phyloP scores from a whole-genome alignment of 2,888 invertebrate species.

The Elysia crispata region DNA sequence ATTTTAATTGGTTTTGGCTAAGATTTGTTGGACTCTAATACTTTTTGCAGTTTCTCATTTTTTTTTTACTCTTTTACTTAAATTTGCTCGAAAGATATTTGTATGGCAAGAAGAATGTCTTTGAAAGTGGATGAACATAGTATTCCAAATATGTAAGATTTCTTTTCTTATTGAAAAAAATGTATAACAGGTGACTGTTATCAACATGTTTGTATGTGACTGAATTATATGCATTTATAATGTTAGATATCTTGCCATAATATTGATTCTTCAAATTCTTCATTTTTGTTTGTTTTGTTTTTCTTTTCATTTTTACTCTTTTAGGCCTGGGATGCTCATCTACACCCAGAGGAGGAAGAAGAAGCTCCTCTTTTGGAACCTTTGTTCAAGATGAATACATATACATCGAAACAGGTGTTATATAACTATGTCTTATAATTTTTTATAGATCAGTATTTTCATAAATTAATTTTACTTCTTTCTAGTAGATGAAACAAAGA shows the following conservation, averaged over 20 bases:
- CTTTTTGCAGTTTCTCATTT: not conserved
- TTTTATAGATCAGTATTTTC: not conserved
- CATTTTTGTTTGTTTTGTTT: not conserved
- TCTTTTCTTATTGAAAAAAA: too few species aligned
- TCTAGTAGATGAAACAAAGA: not conserved
- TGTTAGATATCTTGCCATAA: not conserved
- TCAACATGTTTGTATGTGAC: not conserved
- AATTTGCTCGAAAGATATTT: too few species aligned
- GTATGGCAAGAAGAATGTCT: too few species aligned
- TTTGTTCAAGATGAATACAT: conserved; percentile 49
- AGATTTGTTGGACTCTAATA: not conserved
- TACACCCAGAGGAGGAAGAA: conserved; percentile 59
- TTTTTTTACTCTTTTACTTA: not conserved
- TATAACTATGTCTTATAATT: not conserved
- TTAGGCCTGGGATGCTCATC: conserved; percentile 51
- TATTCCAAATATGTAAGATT: too few species aligned
- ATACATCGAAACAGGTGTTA: conserved; percentile 51
- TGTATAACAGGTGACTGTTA: not conserved
- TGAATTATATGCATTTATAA: not conserved
- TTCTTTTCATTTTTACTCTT: not conserved
- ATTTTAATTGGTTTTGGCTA: not conserved
- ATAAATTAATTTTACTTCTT: not conserved
- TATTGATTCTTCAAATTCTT: not conserved
- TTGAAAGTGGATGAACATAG: too few species aligned
- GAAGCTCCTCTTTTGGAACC: conserved; percentile 65